phyloP scores from a whole-genome alignment of 2,797 vertebrate species.

The Chaetodon trifasciatus region DNA sequence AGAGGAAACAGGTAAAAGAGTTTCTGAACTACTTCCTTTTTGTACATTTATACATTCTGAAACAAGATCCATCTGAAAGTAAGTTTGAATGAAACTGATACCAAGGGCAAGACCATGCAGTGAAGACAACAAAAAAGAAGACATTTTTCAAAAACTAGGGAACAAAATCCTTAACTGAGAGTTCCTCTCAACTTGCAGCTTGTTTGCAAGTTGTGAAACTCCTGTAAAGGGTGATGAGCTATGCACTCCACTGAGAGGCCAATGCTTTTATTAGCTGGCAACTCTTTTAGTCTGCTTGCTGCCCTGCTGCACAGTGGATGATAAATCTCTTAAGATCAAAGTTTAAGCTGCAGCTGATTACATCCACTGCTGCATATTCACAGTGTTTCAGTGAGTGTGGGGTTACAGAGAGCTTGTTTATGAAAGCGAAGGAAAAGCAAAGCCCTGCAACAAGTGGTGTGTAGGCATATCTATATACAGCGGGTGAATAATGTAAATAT shows the following conservation, averaged over 20 bases:
- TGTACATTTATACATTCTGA: neutral
- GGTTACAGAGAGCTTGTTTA: conserved; percentile 12
- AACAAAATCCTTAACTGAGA: neutral
- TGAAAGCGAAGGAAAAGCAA: neutral
- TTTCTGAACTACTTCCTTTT: neutral
- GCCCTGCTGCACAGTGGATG: conserved; percentile 39
- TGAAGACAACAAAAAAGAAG: conserved; percentile 6
- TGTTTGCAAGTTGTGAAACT: conserved; percentile 26
- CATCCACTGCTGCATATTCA: conserved; percentile 35
- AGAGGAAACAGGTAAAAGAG: no score
- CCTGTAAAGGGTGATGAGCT: conserved; percentile 46
- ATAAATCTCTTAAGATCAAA: conserved; percentile 53
- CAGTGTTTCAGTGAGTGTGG: conserved; percentile 2
- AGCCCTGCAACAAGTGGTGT: neutral
- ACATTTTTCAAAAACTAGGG: neutral
- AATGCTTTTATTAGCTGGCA: conserved; percentile 67
- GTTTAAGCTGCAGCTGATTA: conserved; percentile 44
- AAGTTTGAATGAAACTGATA: neutral
- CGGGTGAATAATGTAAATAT: conserved; percentile 33
- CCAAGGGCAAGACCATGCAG: no score
- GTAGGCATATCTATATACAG: conserved; percentile 32
- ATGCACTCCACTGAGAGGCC: conserved; percentile 39
- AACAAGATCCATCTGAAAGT: neutral
- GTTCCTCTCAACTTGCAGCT: conserved; percentile 14
- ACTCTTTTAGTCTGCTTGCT: conserved; percentile 39